A percentile compares a stretch with the other conserved stretches of the same genome.
Conservation (phyloP, 2,888 invertebrate species). For the Parnassius orleans region DNA sequence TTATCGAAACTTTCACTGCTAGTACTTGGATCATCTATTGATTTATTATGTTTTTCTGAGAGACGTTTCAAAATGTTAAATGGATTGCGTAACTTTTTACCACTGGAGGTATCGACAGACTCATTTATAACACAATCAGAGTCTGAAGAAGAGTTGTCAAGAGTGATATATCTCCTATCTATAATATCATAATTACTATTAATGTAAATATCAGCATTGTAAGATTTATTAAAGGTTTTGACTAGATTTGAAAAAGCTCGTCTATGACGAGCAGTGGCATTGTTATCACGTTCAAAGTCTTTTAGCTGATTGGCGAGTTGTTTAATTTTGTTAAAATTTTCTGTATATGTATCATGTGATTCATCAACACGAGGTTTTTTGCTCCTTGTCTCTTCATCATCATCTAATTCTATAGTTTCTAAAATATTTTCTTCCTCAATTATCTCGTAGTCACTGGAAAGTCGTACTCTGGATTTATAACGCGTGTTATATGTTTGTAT, state of each 20-base stretch:
- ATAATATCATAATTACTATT: constrained; percentile 49
- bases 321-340: constrained; percentile 51
- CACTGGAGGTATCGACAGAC: constrained; percentile 31
- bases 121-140: constrained; percentile 54
- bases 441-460: constrained; percentile 49
- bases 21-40: constrained; percentile 23
- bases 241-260: constrained; percentile 60
- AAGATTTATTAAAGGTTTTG: constrained; percentile 62
- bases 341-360: constrained; percentile 38
- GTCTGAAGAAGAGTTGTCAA: constrained; percentile 64
- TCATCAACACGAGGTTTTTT: constrained; percentile 45
- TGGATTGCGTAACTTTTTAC: constrained; percentile 62
- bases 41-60: constrained; percentile 40
- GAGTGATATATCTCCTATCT: constrained; percentile 50
- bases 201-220: constrained; percentile 59
- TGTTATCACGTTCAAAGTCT: constrained; percentile 45
- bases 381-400: constrained; percentile 47
- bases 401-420: constrained; percentile 64
- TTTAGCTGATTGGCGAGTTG: constrained; percentile 51
- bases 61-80: constrained; percentile 60
- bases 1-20: constrained; percentile 13
- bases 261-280: constrained; percentile 50
- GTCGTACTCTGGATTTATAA: constrained; percentile 48
- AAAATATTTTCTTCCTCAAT: constrained; percentile 47
- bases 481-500: constrained; percentile 56